These are phyloP conservation scores for Drosophila lutescens DNA, from an alignment of 2,888 invertebrate species.

Conservation along the genomic window DNA sequence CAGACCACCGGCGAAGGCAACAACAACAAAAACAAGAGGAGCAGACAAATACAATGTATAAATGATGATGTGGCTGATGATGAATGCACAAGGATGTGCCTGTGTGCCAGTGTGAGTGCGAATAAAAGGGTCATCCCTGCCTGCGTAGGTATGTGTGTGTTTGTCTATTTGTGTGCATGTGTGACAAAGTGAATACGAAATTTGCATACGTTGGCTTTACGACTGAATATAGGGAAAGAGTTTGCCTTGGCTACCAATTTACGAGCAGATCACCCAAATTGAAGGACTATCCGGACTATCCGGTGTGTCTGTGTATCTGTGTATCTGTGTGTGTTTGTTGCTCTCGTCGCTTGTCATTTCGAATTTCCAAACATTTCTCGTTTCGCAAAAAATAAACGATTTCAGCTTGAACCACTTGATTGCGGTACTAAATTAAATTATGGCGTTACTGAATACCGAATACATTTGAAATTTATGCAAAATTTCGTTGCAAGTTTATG, in stretches of 20 bases:
- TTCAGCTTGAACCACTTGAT: conserved; percentile 68
- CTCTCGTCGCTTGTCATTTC: conserved; percentile 46
- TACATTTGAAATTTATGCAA: conserved; percentile 42
- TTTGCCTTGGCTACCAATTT: conserved; percentile 55
- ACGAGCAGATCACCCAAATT: conserved; percentile 64
- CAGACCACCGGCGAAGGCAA: conserved; percentile 39
- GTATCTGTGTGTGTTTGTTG: conserved; percentile 10
- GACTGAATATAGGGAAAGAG: conserved; percentile 54
- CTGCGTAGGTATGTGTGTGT: conserved; percentile 41
- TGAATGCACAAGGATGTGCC: conserved; percentile 59
- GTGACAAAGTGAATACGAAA: conserved; percentile 74
- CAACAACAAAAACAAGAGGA: conserved; percentile 22
- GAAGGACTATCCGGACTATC: conserved; percentile 47
- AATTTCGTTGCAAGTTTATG: conserved; percentile 33
- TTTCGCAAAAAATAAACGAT: conserved; percentile 52
- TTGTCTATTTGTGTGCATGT: conserved; percentile 53
- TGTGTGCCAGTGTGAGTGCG: conserved; percentile 16
- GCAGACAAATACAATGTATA: conserved; percentile 75
- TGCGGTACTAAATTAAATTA: conserved; percentile 75
- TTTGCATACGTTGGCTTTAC: conserved; percentile 77
- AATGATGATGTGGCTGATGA: conserved; percentile 77
- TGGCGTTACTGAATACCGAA: conserved; percentile 56
- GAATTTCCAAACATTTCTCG: conserved; percentile 59
- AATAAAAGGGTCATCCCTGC: conserved; percentile 32
- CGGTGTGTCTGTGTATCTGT: too few relatives aligned